Conservation (phyloP, 2,888 invertebrate genomes). For the Oxystoma pomonae region DNA sequence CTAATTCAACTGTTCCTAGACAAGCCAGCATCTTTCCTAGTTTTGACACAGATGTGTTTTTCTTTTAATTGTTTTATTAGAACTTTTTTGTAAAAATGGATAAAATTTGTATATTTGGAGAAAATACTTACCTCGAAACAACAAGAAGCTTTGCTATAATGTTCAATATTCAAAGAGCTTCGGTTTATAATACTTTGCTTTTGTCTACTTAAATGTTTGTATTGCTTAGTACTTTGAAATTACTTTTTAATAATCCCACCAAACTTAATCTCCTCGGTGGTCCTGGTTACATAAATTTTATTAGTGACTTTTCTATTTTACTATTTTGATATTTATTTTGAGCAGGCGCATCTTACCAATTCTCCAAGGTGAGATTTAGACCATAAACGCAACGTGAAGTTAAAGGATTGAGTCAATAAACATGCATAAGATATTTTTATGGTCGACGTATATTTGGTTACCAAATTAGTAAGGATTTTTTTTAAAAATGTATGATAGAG, state of each 20-base stretch:
- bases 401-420: background rate
- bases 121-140: too few species aligned
- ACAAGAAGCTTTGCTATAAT: too few species aligned
- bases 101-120: too few species aligned
- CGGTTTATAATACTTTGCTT: too few species aligned
- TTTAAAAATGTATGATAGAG: background rate
- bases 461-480: background rate
- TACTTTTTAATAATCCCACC: background rate
- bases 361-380: background rate
- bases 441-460: background rate
- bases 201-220: too few species aligned
- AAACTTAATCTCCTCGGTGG: background rate
- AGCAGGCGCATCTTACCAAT: background rate
- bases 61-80: too few species aligned
- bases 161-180: too few species aligned
- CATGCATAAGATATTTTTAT: background rate
- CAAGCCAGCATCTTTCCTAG: too few species aligned
- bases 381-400: background rate
- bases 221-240: background rate
- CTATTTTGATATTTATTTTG: background rate
- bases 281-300: background rate
- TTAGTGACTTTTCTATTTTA: background rate
- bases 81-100: too few species aligned
- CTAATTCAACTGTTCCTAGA: too few species aligned
- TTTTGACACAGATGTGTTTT: too few species aligned